phyloP scores from a whole-genome alignment of 2,797 vertebrate species.

The Platyrinchus mystaceus region DNA sequence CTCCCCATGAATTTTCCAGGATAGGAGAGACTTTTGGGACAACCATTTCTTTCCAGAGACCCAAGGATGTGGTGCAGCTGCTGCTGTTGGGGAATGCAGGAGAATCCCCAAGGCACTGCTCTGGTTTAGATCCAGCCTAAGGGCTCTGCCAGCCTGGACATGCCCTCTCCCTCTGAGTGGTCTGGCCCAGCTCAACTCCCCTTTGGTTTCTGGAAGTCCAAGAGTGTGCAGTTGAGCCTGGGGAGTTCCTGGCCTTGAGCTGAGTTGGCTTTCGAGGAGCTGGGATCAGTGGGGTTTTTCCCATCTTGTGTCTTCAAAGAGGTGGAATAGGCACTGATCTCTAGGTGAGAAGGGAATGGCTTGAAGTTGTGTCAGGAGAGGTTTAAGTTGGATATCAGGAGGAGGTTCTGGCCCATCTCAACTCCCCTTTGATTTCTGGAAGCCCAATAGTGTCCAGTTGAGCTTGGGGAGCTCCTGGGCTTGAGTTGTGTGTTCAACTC shows the following conservation, averaged over 20 bases:
- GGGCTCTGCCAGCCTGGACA: neutral
- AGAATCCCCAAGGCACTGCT: neutral
- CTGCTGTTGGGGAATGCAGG: neutral
- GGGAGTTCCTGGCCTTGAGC: neutral
- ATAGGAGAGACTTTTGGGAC: neutral
- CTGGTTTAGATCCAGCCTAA: neutral
- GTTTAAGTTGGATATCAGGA: too few relatives aligned
- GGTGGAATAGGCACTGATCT: too few relatives aligned
- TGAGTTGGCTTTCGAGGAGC: too few relatives aligned
- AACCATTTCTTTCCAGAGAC: neutral
- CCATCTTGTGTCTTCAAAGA: too few relatives aligned
- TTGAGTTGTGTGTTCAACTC: neutral
- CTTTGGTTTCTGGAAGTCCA: neutral
- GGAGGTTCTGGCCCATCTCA: neutral
- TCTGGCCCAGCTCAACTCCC: neutral
- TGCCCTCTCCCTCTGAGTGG: neutral
- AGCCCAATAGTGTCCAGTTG: too few relatives aligned
- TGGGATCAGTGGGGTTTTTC: too few relatives aligned
- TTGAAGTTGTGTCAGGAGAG: too few relatives aligned
- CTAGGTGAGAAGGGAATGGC: too few relatives aligned
- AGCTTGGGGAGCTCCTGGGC: too few relatives aligned
- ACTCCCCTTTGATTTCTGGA: neutral
- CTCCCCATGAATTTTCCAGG: neutral
- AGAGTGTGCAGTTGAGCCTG: neutral
- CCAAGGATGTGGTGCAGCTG: neutral